Evolutionary conservation across 1,140 invertebrate genomes (phyloP).

Genomic region (Schlechtendalia chinensis): DNA sequence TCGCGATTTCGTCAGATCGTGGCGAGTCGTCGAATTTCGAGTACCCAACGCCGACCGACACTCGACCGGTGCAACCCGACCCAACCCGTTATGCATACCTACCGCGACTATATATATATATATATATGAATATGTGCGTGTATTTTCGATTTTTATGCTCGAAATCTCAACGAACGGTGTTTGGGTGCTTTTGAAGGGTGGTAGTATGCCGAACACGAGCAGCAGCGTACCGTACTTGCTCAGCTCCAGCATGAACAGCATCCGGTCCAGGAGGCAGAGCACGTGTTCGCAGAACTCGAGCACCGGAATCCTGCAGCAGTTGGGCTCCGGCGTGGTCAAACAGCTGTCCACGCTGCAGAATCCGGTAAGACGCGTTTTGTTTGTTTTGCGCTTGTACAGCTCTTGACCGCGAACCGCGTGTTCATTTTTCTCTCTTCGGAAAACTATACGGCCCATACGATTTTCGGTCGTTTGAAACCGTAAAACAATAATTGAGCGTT

Average conservation of each 20-base stretch:
- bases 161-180: neutral
- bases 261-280: slow-evolving; percentile 74
- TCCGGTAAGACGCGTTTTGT: slow-evolving; percentile 31
- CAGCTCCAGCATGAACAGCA: slow-evolving; percentile 77
- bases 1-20: no score
- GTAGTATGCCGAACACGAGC: slow-evolving; percentile 82
- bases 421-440: no score
- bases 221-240: slow-evolving; percentile 81
- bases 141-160: neutral
- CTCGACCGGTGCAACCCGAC: no score
- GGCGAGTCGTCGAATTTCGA: no score
- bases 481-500: no score
- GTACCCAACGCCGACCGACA: no score
- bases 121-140: neutral
- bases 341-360: slow-evolving; percentile 54
- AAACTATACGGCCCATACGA: no score
- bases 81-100: no score
- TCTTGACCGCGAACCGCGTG: no score
- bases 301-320: slow-evolving; percentile 74
- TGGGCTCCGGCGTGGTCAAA: slow-evolving; percentile 85
- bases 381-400: no score
- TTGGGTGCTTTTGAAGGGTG: slow-evolving; percentile 61
- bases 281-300: slow-evolving; percentile 66
- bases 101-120: no score
- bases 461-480: no score